Percentiles rank a stretch among this genome's conserved stretches.
Evolutionary conservation across 2,113 vertebrate species (phyloP).

Genomic region (Chamaea fasciata): DNA sequence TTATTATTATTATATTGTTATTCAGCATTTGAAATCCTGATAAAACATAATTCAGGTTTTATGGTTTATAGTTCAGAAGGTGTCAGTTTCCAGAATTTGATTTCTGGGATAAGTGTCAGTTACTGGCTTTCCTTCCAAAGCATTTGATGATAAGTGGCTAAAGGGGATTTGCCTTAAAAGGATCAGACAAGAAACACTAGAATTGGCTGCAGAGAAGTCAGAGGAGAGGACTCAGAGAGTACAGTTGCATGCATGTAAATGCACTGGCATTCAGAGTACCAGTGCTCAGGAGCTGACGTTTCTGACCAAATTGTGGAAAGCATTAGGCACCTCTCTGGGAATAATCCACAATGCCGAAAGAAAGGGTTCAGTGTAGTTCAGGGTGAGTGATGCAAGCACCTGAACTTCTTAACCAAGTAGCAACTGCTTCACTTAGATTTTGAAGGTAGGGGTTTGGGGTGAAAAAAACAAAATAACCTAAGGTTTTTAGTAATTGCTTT

Average conservation of each 20-base stretch:
- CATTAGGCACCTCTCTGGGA: not conserved
- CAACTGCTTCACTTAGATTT: not conserved
- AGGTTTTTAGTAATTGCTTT: not conserved
- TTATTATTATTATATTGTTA: not conserved
- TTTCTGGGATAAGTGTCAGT: conserved; percentile 2
- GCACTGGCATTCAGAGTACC: not conserved
- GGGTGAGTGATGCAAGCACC: not conserved
- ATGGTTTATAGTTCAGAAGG: not conserved
- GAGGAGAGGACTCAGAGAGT: not conserved
- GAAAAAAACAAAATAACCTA: not conserved
- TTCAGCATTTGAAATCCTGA: not conserved
- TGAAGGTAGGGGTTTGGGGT: not conserved
- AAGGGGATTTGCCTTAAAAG: conserved; percentile 10
- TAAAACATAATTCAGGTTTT: not conserved
- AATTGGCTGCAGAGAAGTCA: not conserved
- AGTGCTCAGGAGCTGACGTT: not conserved
- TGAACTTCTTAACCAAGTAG: not conserved
- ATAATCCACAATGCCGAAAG: not conserved
- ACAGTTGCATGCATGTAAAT: accelerated
- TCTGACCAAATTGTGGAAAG: not conserved
- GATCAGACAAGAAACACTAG: not conserved
- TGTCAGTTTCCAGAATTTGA: not conserved
- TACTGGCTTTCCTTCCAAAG: not conserved
- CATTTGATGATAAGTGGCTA: not conserved
- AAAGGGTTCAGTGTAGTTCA: not conserved